Conservation (phyloP, 1,140 invertebrate genomes). For the Grapholita molesta region DNA sequence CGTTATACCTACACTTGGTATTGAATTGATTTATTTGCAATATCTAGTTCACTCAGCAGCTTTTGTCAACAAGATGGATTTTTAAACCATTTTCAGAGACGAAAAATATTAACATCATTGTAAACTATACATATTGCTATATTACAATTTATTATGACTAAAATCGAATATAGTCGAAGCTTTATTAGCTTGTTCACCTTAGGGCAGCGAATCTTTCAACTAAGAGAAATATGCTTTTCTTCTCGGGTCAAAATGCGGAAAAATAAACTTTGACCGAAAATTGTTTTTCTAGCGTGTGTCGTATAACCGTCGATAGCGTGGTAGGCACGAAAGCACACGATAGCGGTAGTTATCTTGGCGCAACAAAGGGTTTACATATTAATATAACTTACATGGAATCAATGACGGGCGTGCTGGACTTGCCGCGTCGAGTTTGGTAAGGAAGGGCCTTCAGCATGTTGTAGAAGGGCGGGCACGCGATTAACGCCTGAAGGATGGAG, state of each 20-base stretch:
- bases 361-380: too few relatives aligned
- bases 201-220: too few relatives aligned
- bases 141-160: too few relatives aligned
- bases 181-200: too few relatives aligned
- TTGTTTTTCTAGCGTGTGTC: too few relatives aligned
- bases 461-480: constrained; percentile 96
- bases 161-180: too few relatives aligned
- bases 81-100: constrained; percentile 58
- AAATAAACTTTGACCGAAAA: too few relatives aligned
- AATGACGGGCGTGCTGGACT: constrained; percentile 92
- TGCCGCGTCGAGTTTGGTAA: constrained; percentile 79
- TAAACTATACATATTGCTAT: constrained; percentile 26
- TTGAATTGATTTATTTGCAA: background rate
- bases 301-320: too few relatives aligned
- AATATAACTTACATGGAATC: constrained; percentile 93
- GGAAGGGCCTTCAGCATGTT: constrained; percentile 89
- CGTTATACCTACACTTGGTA: background rate
- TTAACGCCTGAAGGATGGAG: constrained; percentile 92
- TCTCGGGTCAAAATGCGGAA: too few relatives aligned
- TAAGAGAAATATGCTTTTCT: too few relatives aligned
- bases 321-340: too few relatives aligned
- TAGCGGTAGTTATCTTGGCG: too few relatives aligned
- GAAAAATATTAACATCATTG: constrained; percentile 70
- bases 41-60: constrained; percentile 39
- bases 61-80: constrained; percentile 43